Percentiles rank a stretch among this genome's conserved stretches.
Evolutionary conservation across 2,113 vertebrate species (phyloP).

Genomic region (Periophthalmus modestus): DNA sequence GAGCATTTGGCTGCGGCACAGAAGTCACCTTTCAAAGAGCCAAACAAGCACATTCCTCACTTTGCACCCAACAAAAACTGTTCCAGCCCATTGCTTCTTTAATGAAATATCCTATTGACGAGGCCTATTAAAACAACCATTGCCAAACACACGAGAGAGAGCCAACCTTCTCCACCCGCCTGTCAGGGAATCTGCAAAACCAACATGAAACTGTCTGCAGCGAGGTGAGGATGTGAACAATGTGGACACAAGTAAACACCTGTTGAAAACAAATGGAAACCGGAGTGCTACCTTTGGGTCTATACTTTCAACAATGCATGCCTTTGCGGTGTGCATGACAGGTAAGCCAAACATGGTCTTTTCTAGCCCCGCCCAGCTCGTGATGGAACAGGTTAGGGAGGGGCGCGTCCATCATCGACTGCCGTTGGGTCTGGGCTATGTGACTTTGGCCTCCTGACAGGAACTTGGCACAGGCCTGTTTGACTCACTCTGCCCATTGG

Average conservation of each 20-base stretch:
- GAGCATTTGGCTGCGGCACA: conserved; percentile 58
- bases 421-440: conserved; percentile 40
- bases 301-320: conserved; percentile 71
- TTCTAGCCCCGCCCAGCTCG: conserved; percentile 46
- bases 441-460: conserved; percentile 61
- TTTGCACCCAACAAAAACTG: conserved; percentile 69
- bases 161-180: conserved; percentile 44
- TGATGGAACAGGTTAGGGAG: conserved; percentile 70
- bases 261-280: conserved; percentile 75
- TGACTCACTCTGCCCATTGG: conserved; percentile 64
- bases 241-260: conserved; percentile 73
- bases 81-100: conserved; percentile 75
- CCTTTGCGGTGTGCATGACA: conserved; percentile 58
- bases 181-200: conserved; percentile 51
- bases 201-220: conserved; percentile 45
- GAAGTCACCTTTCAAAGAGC: conserved; percentile 73
- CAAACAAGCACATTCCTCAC: conserved; percentile 70
- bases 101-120: conserved; percentile 73
- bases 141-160: conserved; percentile 61
- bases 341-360: conserved; percentile 46
- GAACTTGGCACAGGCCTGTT: conserved; percentile 70
- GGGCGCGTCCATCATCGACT: conserved; percentile 66
- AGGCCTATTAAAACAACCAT: conserved; percentile 71
- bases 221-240: conserved; percentile 59
- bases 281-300: conserved; percentile 60